Conservation (phyloP, 2,113 vertebrate genomes). For the Tor tambroides region DNA sequence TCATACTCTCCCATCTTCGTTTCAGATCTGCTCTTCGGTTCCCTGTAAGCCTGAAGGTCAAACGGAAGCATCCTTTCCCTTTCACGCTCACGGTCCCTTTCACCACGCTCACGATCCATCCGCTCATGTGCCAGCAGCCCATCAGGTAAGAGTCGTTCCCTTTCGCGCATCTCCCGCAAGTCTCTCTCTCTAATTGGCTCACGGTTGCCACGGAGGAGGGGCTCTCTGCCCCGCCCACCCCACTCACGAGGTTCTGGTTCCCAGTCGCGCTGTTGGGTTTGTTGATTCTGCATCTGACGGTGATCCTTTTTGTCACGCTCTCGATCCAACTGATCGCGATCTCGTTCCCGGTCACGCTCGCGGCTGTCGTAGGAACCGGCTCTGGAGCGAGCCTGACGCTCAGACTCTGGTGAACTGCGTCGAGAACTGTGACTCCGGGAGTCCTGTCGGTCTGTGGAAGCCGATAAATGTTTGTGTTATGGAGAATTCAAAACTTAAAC, state of each 20-base stretch:
- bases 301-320: slow-evolving; percentile 84
- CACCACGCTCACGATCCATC: slow-evolving; percentile 60
- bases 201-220: slow-evolving; percentile 78
- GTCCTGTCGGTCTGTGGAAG: slow-evolving; percentile 87
- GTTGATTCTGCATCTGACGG: slow-evolving; percentile 67
- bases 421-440: slow-evolving; percentile 96
- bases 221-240: slow-evolving; percentile 82
- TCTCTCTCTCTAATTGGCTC: slow-evolving; percentile 84
- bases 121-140: slow-evolving; percentile 66
- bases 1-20: slow-evolving; percentile 76
- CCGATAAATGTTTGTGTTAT: background rate
- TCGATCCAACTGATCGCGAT: slow-evolving; percentile 79
- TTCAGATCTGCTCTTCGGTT: slow-evolving; percentile 58
- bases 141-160: slow-evolving; percentile 83
- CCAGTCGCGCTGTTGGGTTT: slow-evolving; percentile 83
- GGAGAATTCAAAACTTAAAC: background rate
- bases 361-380: slow-evolving; percentile 96
- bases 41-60: slow-evolving; percentile 65
- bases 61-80: slow-evolving; percentile 72
- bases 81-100: slow-evolving; percentile 72
- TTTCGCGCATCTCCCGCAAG: slow-evolving; percentile 81
- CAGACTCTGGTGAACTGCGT: slow-evolving; percentile 96
- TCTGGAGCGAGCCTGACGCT: slow-evolving; percentile 91
- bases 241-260: slow-evolving; percentile 87
- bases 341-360: slow-evolving; percentile 88